Evolutionary conservation across 2,113 vertebrate species (phyloP).

Genomic region (Nothoprocta perdicaria): DNA sequence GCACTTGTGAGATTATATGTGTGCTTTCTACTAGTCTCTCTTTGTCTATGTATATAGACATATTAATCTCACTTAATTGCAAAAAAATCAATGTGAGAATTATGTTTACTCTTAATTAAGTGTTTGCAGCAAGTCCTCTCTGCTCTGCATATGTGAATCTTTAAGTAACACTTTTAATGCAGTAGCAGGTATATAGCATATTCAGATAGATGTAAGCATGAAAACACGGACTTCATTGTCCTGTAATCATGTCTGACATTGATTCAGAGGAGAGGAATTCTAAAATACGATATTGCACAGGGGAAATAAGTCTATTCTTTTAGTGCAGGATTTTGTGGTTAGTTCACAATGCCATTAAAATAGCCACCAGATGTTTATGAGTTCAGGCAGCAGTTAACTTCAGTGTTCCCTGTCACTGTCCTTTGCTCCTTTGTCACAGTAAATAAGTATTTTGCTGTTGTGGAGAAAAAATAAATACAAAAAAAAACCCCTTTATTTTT

Average conservation of each 20-base stretch:
- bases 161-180: not conserved
- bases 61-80: not conserved
- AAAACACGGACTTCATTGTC: slow-evolving; percentile 38
- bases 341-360: slow-evolving; percentile 66
- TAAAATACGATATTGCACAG: slow-evolving; percentile 55
- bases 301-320: slow-evolving; percentile 57
- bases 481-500: slow-evolving; percentile 10
- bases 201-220: slow-evolving; percentile 4
- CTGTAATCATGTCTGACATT: slow-evolving; percentile 40
- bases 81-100: not conserved
- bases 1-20: not conserved
- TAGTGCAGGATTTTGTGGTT: slow-evolving; percentile 38
- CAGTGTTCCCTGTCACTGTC: not conserved
- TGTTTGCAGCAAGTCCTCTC: not conserved
- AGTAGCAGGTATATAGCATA: not conserved
- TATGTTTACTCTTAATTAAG: not conserved
- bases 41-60: not conserved
- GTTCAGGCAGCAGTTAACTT: slow-evolving; percentile 66
- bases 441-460: not conserved
- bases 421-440: slow-evolving; percentile 24
- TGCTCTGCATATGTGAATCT: fast-evolving
- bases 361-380: slow-evolving; percentile 71
- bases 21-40: not conserved
- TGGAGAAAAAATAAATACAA: not conserved
- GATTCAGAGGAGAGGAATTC: slow-evolving; percentile 64